These are phyloP conservation scores for Catagonus wagneri DNA, from an alignment of 2,113 vertebrate species.

Conservation along the genomic window DNA sequence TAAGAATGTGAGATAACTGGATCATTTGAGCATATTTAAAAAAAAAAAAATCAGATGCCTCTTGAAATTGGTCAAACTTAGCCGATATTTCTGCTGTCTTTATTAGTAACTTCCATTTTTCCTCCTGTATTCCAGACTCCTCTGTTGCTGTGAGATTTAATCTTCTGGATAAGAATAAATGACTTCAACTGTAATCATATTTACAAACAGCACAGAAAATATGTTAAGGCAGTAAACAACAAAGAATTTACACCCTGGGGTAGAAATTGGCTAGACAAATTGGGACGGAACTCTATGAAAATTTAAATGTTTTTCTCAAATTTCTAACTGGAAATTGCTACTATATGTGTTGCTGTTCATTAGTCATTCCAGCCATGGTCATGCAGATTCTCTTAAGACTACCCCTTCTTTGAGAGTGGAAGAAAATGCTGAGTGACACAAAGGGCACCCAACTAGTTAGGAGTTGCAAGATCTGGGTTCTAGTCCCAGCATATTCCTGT, in stretches of 20 bases:
- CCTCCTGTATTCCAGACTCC: not conserved
- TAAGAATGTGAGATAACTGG: not conserved
- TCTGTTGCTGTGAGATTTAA: constrained; percentile 39
- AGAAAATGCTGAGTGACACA: not conserved
- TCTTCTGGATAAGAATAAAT: not conserved
- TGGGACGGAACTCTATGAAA: constrained; percentile 12
- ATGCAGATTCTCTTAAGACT: not conserved
- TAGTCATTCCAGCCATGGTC: not conserved
- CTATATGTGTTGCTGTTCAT: not conserved
- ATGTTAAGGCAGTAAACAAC: not conserved
- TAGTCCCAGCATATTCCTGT: not conserved
- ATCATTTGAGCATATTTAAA: not conserved
- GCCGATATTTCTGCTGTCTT: constrained; percentile 3
- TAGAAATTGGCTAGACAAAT: not conserved
- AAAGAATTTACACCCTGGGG: not conserved
- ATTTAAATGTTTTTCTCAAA: constrained; percentile 64
- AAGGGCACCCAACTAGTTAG: not conserved
- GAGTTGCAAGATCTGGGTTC: not conserved
- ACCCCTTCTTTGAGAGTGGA: not conserved
- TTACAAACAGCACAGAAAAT: constrained; percentile 56
- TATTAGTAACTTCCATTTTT: not conserved
- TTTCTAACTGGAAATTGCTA: constrained; percentile 35
- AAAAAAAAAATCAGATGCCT: not conserved
- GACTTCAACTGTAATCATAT: constrained; percentile 47
- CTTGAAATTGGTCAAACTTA: constrained; percentile 25